Conservation (phyloP, 2,113 vertebrate genomes). For the Sebastes schlegelii region DNA sequence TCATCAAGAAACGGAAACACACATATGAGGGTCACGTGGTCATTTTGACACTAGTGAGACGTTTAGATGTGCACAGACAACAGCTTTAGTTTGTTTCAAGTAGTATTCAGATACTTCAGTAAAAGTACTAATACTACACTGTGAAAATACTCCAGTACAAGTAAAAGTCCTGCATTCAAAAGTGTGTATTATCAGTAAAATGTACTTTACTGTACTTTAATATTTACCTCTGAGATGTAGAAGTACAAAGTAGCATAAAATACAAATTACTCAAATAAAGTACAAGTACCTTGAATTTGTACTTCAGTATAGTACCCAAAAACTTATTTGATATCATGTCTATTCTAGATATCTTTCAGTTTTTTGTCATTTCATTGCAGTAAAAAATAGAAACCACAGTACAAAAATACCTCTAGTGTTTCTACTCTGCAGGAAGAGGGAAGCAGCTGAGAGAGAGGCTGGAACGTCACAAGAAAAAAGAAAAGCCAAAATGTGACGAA, state of each 20-base stretch:
- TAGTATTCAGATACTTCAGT: neutral
- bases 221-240: neutral
- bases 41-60: neutral
- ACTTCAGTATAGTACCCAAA: neutral
- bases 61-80: neutral
- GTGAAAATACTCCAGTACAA: neutral
- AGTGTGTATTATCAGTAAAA: neutral
- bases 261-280: neutral
- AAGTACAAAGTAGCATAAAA: neutral
- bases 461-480: slow-evolving; percentile 30
- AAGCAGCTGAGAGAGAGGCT: slow-evolving; percentile 42
- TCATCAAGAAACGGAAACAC: neutral
- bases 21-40: neutral
- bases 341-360: neutral
- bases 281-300: neutral
- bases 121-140: neutral
- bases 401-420: neutral
- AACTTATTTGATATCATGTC: neutral
- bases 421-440: slow-evolving; percentile 36
- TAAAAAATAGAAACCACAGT: neutral
- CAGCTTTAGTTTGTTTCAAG: neutral
- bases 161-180: neutral
- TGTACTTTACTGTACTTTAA: neutral
- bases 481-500: neutral
- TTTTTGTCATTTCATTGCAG: neutral